Evolutionary conservation across 2,797 vertebrate genomes (phyloP).

Genomic region (Helostoma temminkii): DNA sequence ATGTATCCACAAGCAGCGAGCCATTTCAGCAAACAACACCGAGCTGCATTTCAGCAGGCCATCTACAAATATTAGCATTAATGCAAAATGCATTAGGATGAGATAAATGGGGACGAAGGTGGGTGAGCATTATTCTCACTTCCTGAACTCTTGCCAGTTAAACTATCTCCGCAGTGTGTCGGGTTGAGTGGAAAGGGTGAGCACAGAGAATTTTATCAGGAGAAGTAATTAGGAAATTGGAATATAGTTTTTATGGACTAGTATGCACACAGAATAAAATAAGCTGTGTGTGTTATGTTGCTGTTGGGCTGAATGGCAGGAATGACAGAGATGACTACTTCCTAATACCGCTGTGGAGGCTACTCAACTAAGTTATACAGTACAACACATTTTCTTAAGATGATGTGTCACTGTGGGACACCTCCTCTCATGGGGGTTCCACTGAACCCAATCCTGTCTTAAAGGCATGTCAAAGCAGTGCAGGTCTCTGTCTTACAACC

Average conservation of each 20-base stretch:
- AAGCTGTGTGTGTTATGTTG: conserved; percentile 25
- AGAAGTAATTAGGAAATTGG: conserved; percentile 59
- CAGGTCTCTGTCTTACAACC: conserved; percentile 42
- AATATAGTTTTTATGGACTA: conserved; percentile 40
- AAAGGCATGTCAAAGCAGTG: conserved; percentile 28
- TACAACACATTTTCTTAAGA: conserved; percentile 25
- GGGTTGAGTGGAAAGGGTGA: conserved; percentile 52
- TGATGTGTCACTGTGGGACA: conserved; percentile 26
- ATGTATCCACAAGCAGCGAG: conserved; percentile 63
- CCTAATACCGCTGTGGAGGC: conserved; percentile 29
- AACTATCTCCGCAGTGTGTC: conserved; percentile 54
- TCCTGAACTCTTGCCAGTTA: conserved; percentile 56
- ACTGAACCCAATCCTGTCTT: conserved; percentile 42
- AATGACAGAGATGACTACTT: conserved; percentile 35
- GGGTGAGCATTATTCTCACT: conserved; percentile 55
- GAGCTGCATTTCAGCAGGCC: conserved; percentile 56
- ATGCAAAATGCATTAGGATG: conserved; percentile 73
- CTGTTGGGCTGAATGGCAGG: conserved; percentile 27
- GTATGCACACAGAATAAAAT: conserved; percentile 39
- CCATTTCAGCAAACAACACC: conserved; percentile 60
- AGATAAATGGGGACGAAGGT: conserved; percentile 65
- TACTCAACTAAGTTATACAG: conserved; percentile 34
- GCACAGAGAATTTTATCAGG: conserved; percentile 50
- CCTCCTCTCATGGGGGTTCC: conserved; percentile 25
- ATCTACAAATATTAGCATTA: conserved; percentile 82